Percentiles rank a stretch among this genome's conserved stretches.
phyloP scores from a whole-genome alignment of 2,113 vertebrate genomes.

The Malurus cyaneus region DNA sequence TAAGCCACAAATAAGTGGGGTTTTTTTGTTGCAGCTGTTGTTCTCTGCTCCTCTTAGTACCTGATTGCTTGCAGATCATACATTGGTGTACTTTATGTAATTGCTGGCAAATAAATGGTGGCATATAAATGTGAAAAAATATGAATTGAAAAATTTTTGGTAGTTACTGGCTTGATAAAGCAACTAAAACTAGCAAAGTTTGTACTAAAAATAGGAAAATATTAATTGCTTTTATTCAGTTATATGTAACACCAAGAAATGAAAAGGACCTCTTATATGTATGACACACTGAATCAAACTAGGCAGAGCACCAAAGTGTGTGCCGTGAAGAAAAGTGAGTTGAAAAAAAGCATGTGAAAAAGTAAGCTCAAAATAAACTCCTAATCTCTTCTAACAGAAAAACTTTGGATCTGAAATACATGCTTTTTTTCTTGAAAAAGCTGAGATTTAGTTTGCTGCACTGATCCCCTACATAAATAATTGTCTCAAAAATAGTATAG shows the following conservation, averaged over 20 bases:
- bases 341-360: not conserved
- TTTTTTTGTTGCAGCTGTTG: not conserved
- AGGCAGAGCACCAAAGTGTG: not conserved
- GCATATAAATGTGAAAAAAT: not conserved
- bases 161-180: not conserved
- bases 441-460: not conserved
- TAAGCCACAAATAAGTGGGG: fast-evolving
- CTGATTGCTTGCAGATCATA: not conserved
- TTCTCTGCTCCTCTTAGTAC: not conserved
- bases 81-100: not conserved
- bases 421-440: not conserved
- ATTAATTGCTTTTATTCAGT: not conserved
- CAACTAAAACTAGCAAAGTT: not conserved
- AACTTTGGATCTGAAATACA: not conserved
- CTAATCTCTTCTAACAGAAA: not conserved
- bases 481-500: not conserved
- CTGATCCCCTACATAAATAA: not conserved
- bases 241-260: not conserved
- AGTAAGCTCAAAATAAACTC: not conserved
- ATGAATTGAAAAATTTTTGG: not conserved
- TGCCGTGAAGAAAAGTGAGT: not conserved
- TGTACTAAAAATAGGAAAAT: not conserved
- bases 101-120: not conserved
- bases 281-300: not conserved
- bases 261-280: not conserved